Conservation (phyloP, 2,113 vertebrate genomes). For the Myrmecobius fasciatus region DNA sequence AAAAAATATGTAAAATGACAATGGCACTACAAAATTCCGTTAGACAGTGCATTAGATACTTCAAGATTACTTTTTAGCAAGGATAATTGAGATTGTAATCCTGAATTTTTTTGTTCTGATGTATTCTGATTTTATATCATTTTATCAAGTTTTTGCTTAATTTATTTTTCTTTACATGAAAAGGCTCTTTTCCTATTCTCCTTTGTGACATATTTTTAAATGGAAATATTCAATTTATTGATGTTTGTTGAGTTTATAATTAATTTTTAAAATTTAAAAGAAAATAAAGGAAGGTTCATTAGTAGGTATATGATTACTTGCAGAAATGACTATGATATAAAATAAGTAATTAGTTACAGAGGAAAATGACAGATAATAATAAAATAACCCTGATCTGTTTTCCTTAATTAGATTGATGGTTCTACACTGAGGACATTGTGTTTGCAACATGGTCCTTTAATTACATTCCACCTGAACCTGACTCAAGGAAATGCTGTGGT, state of each 20-base stretch:
- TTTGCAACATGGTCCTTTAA: slow-evolving; percentile 97
- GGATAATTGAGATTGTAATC: neutral
- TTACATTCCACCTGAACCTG: slow-evolving; percentile 99
- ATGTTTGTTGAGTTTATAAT: neutral
- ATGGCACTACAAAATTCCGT: neutral
- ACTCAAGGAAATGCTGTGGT: slow-evolving; percentile 98
- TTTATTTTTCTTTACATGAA: neutral
- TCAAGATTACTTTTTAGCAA: neutral
- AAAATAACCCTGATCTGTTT: slow-evolving; percentile 8
- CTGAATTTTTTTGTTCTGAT: neutral
- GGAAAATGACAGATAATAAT: rapidly evolving
- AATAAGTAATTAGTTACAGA: neutral
- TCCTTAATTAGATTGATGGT: slow-evolving; percentile 92
- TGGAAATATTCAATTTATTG: neutral
- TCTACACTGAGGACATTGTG: slow-evolving; percentile 98
- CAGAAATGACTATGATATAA: neutral
- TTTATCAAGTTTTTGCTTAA: neutral
- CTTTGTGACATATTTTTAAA: neutral
- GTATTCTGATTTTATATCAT: neutral
- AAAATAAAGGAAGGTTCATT: neutral
- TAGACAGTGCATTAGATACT: neutral
- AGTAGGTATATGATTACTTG: neutral
- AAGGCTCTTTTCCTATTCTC: neutral
- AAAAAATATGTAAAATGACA: neutral
- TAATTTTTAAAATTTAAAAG: neutral